Conservation (phyloP, 2,797 vertebrate genomes). For the Bradypus variegatus region DNA sequence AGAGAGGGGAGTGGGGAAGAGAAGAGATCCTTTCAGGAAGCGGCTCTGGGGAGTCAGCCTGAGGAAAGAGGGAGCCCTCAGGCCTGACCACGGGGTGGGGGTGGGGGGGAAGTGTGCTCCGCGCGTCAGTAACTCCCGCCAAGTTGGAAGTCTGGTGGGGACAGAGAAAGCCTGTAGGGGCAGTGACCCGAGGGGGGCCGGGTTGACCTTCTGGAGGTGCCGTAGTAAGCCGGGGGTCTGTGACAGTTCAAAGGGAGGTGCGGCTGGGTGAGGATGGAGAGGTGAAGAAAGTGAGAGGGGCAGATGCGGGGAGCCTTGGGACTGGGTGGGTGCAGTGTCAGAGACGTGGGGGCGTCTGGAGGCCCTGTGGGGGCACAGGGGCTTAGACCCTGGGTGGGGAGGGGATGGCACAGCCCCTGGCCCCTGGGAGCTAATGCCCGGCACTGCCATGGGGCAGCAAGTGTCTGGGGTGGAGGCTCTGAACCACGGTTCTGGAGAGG, state of each 20-base stretch:
- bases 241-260: not conserved
- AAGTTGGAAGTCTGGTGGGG: not conserved
- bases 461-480: not conserved
- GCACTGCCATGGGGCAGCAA: not conserved
- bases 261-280: not conserved
- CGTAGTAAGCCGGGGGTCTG: too few species aligned
- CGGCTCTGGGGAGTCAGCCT: not conserved
- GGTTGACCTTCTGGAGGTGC: not conserved
- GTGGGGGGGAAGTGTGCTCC: not conserved
- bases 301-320: fast-evolving
- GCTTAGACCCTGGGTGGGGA: not conserved
- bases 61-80: not conserved
- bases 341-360: not conserved
- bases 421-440: not conserved
- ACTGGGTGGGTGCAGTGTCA: not conserved
- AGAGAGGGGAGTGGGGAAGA: not conserved
- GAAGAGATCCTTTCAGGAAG: not conserved
- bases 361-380: not conserved
- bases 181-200: fast-evolving
- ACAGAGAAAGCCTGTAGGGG: not conserved
- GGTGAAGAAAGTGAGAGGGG: not conserved
- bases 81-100: not conserved
- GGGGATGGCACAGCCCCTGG: too few species aligned
- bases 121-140: not conserved
- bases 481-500: not conserved